phyloP scores from a whole-genome alignment of 2,113 vertebrate genomes.

The Nettapus auritus region DNA sequence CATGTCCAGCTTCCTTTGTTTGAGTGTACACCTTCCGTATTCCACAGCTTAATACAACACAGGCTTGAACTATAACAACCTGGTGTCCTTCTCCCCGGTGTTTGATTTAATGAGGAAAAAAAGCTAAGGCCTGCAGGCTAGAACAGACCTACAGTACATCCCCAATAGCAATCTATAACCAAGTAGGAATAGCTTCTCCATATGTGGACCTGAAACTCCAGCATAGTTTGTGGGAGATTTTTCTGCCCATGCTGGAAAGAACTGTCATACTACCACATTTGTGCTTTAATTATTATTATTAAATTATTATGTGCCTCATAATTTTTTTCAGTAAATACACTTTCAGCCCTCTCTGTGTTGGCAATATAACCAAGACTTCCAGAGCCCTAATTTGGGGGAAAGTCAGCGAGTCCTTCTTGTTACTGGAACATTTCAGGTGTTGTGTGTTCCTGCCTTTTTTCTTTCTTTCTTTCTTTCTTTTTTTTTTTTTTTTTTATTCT shows the following conservation, averaged over 20 bases:
- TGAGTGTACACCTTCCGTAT: not conserved
- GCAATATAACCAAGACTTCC: not conserved
- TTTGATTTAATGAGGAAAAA: not conserved
- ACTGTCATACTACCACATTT: not conserved
- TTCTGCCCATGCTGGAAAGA: not conserved
- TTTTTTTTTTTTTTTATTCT: no score
- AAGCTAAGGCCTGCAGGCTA: not conserved
- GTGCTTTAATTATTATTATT: no score
- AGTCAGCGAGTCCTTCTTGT: not conserved
- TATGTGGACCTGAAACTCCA: not conserved
- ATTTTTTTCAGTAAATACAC: not conserved
- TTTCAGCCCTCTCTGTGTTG: not conserved
- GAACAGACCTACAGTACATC: not conserved
- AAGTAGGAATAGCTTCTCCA: not conserved
- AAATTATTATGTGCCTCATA: no score
- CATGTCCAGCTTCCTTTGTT: not conserved
- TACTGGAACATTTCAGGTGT: no score
- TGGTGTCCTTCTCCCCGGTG: not conserved
- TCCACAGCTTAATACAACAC: not conserved
- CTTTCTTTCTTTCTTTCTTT: no score
- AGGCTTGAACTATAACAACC: not conserved
- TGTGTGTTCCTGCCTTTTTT: not conserved
- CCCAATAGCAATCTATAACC: not conserved
- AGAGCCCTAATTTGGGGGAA: not conserved
- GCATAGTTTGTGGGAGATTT: not conserved